Conservation (phyloP, 2,113 vertebrate species). For the Apteryx mantelli region DNA sequence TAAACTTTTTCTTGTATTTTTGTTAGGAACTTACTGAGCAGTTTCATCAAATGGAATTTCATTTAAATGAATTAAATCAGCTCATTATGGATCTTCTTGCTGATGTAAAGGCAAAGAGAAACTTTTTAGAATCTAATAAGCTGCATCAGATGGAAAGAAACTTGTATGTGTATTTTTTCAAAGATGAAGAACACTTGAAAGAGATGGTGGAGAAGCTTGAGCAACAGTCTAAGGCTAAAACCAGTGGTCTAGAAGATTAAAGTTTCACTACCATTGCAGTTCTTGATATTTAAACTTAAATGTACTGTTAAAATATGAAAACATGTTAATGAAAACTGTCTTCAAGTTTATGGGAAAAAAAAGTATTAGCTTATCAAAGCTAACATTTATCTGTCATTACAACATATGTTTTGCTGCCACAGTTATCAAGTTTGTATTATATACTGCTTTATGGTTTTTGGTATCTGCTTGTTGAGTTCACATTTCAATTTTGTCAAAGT, state of each 20-base stretch:
- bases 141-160: constrained; percentile 84
- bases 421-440: neutral
- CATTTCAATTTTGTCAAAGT: neutral
- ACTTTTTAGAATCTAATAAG: constrained; percentile 80
- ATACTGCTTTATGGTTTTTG: neutral
- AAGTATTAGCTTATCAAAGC: neutral
- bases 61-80: constrained; percentile 81
- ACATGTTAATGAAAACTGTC: neutral
- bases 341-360: neutral
- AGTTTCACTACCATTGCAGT: neutral
- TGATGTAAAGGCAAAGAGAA: constrained; percentile 85
- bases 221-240: constrained; percentile 59
- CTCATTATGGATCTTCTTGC: constrained; percentile 82
- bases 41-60: constrained; percentile 80
- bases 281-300: neutral
- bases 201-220: constrained; percentile 86
- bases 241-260: constrained; percentile 37
- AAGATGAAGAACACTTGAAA: constrained; percentile 82
- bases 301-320: neutral
- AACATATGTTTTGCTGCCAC: neutral
- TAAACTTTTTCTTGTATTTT: neutral
- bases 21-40: constrained; percentile 83
- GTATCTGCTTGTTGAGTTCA: neutral
- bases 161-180: constrained; percentile 88
- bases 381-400: neutral